Evolutionary conservation across 1,140 invertebrate genomes (phyloP), one percentile per base, ranked within the genome.

Genomic region (Brachionus plicatilis): DNA sequence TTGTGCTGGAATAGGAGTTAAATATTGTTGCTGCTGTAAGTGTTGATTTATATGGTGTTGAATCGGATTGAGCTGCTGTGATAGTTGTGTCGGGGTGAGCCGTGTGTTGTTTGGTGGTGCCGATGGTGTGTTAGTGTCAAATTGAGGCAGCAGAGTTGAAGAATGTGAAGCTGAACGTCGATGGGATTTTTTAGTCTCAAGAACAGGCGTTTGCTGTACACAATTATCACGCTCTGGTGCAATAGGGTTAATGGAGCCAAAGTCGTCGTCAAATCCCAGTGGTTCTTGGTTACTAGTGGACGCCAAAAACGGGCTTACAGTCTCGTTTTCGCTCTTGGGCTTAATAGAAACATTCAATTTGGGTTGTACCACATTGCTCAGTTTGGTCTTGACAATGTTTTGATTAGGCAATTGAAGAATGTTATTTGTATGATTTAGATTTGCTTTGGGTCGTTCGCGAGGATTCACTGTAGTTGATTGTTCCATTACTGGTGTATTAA

Each of bases 131-230:
- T 20, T 47, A 14, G 4, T 29, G 12, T 37, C 17, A 50, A 76
- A 76, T 76, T 76, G 72, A 50, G 43, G 24, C 9, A 76, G 50
- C 9, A 76, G 9, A 12, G 43, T 27, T 6, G 72, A 76, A 9
- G 79, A 82, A 82, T 82, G 79, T 65, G 79, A 82, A 20, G 79
- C 79, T 27, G 79, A 82, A 6, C 79, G 20, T 43, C 79, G 53
- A 82, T 82, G 79, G 3, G 79, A 24, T 82, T 68, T 60, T 65
- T 68, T 82, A 2, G 60, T 82, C n/a, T 68, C 53, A 66, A 27
- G 56, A 45, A 3, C 9, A 37, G 79, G 17, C 24, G 65, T 60
- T 68, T 82, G 33, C 20, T 82, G n/a, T 27, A 37, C 14, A 12
- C 6, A 29, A 6, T 60, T 82, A 45, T 43, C 68, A 43, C 17